Evolutionary conservation across 2,797 vertebrate species (phyloP).

Genomic region (Uromys caudimaculatus): DNA sequence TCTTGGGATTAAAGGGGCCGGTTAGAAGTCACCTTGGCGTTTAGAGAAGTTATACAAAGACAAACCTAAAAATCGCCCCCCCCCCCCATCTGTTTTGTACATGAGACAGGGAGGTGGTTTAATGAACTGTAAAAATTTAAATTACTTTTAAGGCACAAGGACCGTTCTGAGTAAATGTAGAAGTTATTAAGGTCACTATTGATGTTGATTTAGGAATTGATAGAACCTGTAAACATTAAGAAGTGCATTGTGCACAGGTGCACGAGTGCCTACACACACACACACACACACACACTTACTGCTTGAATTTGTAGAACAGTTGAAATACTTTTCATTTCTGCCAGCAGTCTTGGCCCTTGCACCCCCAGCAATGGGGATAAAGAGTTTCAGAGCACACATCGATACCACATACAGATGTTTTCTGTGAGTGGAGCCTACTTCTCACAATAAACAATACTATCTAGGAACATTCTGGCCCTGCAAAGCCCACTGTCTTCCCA

Average conservation of each 20-base stretch:
- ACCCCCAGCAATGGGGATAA: not conserved
- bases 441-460: not conserved
- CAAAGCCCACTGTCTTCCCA: not conserved
- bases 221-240: slow-evolving; percentile 38
- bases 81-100: not conserved
- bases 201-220: slow-evolving; percentile 42
- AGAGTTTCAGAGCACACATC: not conserved
- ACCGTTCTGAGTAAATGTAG: slow-evolving; percentile 41
- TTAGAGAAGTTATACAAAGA: slow-evolving; percentile 62
- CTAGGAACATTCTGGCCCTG: not conserved
- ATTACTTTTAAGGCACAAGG: slow-evolving; percentile 31
- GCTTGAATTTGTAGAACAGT: slow-evolving; percentile 3
- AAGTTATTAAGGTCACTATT: slow-evolving; percentile 22
- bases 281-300: not conserved
- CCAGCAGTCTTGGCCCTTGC: not conserved
- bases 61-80: slow-evolving; percentile 52
- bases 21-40: slow-evolving; percentile 42
- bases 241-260: not conserved
- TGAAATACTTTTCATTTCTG: not conserved
- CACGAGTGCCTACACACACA: not conserved
- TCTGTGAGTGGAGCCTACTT: not conserved
- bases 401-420: not conserved
- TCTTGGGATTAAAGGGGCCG: slow-evolving; percentile 56
- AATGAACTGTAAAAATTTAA: not conserved
- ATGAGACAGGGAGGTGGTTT: not conserved